Conservation (phyloP, 2,888 invertebrate genomes). For the Rotaria macrura region DNA sequence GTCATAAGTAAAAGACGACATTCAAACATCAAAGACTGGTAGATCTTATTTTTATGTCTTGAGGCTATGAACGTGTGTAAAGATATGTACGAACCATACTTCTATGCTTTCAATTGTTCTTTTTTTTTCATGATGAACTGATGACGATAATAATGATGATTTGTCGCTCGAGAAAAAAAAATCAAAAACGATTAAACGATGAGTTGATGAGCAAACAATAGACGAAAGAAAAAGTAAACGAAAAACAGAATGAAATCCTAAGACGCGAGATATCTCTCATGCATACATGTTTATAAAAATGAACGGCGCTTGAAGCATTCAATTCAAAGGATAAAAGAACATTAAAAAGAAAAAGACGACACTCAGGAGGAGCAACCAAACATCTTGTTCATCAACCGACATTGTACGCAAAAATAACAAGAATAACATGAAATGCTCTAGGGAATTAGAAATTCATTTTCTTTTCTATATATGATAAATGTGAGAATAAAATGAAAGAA, state of each 20-base stretch:
- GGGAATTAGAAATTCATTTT: background rate
- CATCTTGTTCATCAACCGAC: background rate
- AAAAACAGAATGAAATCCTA: background rate
- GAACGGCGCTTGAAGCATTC: slow-evolving; percentile 1
- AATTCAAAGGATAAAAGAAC: slow-evolving; percentile 5
- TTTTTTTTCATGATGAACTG: background rate
- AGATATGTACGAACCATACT: background rate
- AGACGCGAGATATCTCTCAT: background rate
- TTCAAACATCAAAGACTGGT: background rate
- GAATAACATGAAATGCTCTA: background rate
- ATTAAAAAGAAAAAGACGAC: background rate
- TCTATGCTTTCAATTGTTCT: background rate
- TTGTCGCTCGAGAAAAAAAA: background rate
- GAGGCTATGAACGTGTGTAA: background rate
- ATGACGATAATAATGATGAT: slow-evolving; percentile 8
- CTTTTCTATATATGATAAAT: background rate
- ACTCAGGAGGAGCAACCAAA: background rate
- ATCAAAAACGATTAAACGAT: slow-evolving; percentile 15
- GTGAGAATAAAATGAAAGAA: no score
- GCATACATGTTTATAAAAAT: background rate
- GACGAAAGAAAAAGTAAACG: background rate
- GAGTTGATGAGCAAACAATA: slow-evolving; percentile 9
- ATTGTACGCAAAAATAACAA: background rate
- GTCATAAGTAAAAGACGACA: background rate
- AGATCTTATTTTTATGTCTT: background rate